Evolutionary conservation across 2,797 vertebrate genomes (phyloP), one percentile per base, ranked within the genome.

Genomic region (Poecilia gillii): DNA sequence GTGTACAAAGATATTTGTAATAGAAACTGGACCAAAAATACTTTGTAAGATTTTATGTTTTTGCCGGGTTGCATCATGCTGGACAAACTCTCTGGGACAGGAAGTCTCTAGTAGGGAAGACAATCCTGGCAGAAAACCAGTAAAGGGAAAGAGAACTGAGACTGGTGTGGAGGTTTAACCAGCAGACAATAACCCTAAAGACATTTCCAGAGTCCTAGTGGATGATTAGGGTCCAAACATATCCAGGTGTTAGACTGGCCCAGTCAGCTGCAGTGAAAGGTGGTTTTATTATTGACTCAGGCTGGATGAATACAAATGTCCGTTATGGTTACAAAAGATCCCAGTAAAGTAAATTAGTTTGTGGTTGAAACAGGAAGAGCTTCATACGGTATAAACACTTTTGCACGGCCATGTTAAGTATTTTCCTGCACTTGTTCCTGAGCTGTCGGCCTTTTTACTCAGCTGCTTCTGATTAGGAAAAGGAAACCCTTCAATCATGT

Each of bases 401-500:
- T 43, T 43, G 66, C 6, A 70, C 20, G 39, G 66, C 6, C 9
- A 11, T n/a, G 23, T 70, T 16, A 6, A 28, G 25, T 45, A 70
- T 45, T 18, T 46, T n/a, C 41, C 4, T 28, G 18, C 83, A 90
- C 88, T 93, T 91, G 81, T 90, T 92, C 78, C 83, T 79, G 84
- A 85, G 84, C 75, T 79, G 75, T 81, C 46, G 43, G 64, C 87
- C 55, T 28, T 75, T 83, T 92, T 90, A 84, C 86, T 93, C 91
- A 90, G 86, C 93, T 94, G 92, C 85, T 89, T 80, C 83, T 92
- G 90, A 93, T 92, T 91, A 89, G 81, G 82, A 74, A 84, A 90
- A 87, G 82, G 43, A 90, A 92, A 87, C 70, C 79, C 82, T 84
- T 85, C 80, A 85, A 72, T 77, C 87, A 73, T 73, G 73, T 87